Percentiles rank a stretch among this genome's conserved stretches.
These are phyloP conservation scores for Mus pahari DNA, from an alignment of 2,113 vertebrate genomes.

Conservation along the genomic window DNA sequence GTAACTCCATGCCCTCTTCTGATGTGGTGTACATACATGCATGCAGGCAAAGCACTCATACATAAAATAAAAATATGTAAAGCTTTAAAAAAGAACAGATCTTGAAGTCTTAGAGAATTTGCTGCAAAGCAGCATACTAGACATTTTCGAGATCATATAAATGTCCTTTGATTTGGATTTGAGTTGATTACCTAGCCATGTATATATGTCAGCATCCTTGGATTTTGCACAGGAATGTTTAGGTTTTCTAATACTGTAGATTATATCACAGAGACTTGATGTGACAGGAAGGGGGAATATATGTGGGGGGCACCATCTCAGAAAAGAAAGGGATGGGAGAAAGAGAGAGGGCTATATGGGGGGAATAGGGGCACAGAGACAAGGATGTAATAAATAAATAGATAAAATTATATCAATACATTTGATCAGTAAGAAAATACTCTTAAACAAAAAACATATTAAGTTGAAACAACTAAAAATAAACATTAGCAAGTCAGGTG, in stretches of 20 bases:
- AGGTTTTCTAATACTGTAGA: not conserved
- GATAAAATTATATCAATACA: conserved; percentile 4
- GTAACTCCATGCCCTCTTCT: not conserved
- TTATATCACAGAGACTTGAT: no score
- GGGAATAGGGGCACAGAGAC: no score
- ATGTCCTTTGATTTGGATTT: not conserved
- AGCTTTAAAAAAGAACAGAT: not conserved
- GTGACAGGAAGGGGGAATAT: no score
- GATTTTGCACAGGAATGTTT: not conserved
- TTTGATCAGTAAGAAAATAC: not conserved
- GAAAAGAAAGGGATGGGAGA: no score
- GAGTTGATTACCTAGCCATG: not conserved
- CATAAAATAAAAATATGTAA: not conserved
- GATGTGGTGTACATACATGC: not conserved
- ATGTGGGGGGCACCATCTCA: no score
- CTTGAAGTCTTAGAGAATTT: not conserved
- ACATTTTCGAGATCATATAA: not conserved
- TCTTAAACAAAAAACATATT: not conserved
- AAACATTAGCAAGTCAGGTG: not conserved
- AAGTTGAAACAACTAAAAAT: not conserved
- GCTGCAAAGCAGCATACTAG: not conserved
- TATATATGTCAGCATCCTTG: not conserved
- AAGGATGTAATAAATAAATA: no score
- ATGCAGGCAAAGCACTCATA: not conserved
- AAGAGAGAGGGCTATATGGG: no score